Evolutionary conservation across 2,888 invertebrate species (phyloP), one percentile per base, ranked within the genome.

Genomic region (Drosophila mercatorum): DNA sequence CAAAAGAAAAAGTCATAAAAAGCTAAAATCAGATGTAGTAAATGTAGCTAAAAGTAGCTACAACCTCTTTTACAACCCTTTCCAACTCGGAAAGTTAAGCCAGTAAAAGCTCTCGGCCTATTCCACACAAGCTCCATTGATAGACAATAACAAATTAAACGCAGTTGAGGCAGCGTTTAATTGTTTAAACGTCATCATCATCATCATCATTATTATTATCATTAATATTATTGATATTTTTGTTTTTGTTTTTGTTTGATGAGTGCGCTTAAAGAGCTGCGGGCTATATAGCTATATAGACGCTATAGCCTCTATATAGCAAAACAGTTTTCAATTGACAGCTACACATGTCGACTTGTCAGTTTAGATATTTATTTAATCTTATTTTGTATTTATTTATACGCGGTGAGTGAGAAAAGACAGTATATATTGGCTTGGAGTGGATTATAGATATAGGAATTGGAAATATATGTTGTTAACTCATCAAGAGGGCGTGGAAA

Each of bases 281-380:
- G 51, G 36, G 40, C 47, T 28, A 26, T 55, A 22, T 22, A 22
- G 22, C 22, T 22, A 22, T 22, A 22, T 22, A 22, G 22, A 1
- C 22, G 1, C 22, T 22, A 2, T 22, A 47, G 38, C 11, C 66
- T 47, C 31, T 28, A 26, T 52, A 38, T 51, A 68, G 63, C 61
- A 63, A 34, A 51, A 43, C 62, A 71, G 63, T 56, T 67, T 51
- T 5, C 10, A 68, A 51, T 55, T 76, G 75, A 76, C 76, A 76
- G 77, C 47, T 77, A 77, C 77, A 68, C 68, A 73, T 59, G 73
- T 67, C 65, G 55, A 65, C 47, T 26, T 67, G 67, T 72, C 68
- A 77, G 59, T 51, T 64, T 58, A 47, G 59, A 57, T 57, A 31
- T 36, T 34, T 44, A 57, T 57, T 57, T 46, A 57, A 44, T 40